Evolutionary conservation across 2,797 vertebrate species (phyloP).

Genomic region (Squalus acanthias): DNA sequence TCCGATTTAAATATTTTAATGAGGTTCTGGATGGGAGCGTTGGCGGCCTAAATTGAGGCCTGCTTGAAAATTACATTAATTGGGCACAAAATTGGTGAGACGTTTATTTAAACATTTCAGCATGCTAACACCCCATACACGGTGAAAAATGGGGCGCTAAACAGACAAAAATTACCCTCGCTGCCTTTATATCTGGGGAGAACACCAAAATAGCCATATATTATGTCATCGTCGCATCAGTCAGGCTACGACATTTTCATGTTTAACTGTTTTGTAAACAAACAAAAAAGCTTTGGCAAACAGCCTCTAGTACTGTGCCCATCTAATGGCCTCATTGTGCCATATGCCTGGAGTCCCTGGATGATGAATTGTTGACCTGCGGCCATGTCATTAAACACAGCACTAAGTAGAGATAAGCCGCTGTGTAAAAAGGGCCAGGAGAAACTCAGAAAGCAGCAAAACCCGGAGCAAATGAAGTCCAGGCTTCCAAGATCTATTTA

Average conservation of each 20-base stretch:
- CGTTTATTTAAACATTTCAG: too few species aligned
- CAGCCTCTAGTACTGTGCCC: background rate
- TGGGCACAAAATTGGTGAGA: too few species aligned
- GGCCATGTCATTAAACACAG: background rate
- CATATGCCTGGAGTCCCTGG: background rate
- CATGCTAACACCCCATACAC: too few species aligned
- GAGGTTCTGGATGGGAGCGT: too few species aligned
- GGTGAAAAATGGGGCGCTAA: too few species aligned
- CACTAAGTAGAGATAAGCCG: background rate
- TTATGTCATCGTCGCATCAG: background rate
- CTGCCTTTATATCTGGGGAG: too few species aligned
- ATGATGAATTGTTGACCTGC: background rate
- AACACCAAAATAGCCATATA: too few species aligned
- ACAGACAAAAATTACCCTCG: too few species aligned
- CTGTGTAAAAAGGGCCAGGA: background rate
- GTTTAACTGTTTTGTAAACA: background rate
- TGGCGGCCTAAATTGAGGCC: too few species aligned
- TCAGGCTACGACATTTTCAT: background rate
- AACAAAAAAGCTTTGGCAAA: background rate
- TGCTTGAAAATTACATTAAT: too few species aligned
- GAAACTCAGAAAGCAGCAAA: background rate
- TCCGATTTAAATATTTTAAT: too few species aligned
- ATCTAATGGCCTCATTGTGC: background rate
- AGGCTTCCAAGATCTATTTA: background rate
- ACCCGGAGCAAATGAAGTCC: background rate